Percentiles rank a stretch among this genome's conserved stretches.
Evolutionary conservation across 2,113 vertebrate genomes (phyloP).

Genomic region (Mastomys natalensis): DNA sequence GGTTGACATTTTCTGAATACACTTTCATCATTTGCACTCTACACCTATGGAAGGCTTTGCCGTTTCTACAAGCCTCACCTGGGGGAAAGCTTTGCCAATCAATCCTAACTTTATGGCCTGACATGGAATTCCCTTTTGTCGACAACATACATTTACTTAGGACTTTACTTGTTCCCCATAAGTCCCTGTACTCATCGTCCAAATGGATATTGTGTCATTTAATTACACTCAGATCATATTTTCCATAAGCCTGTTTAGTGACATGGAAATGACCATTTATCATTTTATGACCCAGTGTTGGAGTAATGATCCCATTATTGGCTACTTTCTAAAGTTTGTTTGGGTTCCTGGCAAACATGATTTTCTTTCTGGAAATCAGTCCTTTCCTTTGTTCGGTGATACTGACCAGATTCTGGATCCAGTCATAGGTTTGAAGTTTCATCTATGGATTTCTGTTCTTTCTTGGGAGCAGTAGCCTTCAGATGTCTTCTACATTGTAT

Average conservation of each 20-base stretch:
- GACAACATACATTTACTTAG: not conserved
- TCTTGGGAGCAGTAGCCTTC: not conserved
- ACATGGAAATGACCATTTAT: not conserved
- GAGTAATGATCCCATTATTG: not conserved
- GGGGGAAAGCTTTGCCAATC: not conserved
- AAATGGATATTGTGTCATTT: not conserved
- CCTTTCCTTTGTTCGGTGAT: not conserved
- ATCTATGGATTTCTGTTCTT: not conserved
- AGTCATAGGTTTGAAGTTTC: slow-evolving; percentile 14
- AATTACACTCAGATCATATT: not conserved
- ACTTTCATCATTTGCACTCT: not conserved
- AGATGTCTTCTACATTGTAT: not conserved
- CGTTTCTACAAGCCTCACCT: not conserved
- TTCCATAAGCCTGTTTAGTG: not conserved
- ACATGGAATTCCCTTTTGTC: not conserved
- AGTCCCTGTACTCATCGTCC: not conserved
- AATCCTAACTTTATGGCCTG: not conserved
- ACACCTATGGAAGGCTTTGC: not conserved
- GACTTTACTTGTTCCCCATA: not conserved
- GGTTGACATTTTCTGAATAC: not conserved
- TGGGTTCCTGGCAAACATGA: not conserved
- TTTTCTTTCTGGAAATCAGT: not conserved
- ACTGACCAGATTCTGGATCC: not conserved
- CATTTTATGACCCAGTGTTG: not conserved
- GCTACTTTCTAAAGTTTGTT: slow-evolving; percentile 3